These are phyloP conservation scores for Puntigrus tetrazona DNA, from an alignment of 2,113 vertebrate genomes.

Conservation along the genomic window DNA sequence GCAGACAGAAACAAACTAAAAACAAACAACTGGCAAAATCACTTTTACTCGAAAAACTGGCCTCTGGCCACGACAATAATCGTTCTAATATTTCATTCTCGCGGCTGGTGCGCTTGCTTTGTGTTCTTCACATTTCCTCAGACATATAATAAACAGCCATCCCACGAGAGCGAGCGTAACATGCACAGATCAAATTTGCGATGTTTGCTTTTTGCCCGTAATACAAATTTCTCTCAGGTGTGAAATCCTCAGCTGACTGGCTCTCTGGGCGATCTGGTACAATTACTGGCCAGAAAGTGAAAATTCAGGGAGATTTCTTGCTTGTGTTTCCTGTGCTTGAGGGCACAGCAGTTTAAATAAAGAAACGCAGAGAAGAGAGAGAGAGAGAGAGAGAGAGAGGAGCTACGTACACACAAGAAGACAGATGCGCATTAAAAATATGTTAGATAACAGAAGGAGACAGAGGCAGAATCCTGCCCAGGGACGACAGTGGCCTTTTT, in stretches of 20 bases:
- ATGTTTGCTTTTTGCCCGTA: conserved; percentile 51
- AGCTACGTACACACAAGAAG: conserved; percentile 10
- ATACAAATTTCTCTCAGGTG: conserved; percentile 48
- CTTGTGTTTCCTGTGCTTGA: conserved; percentile 25
- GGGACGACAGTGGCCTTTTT: conserved; percentile 17
- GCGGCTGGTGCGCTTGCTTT: conserved; percentile 30
- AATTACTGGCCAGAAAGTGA: conserved; percentile 45
- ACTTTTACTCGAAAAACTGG: background rate
- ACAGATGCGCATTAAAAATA: conserved; percentile 22
- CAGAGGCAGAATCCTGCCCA: background rate
- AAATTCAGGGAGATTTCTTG: conserved; percentile 32
- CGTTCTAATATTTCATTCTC: conserved; percentile 53
- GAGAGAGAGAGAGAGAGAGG: background rate
- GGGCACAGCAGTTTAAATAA: conserved; percentile 29
- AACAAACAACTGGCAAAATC: background rate
- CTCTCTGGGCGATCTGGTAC: conserved; percentile 37
- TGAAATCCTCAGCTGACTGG: background rate
- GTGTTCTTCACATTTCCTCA: conserved; percentile 46
- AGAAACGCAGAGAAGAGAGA: background rate
- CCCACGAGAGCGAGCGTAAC: conserved; percentile 43
- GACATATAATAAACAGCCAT: conserved; percentile 44
- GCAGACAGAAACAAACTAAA: background rate
- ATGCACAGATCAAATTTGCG: conserved; percentile 46
- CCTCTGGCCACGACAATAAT: conserved; percentile 42
- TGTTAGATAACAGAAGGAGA: conserved; percentile 37